phyloP scores from a whole-genome alignment of 2,113 vertebrate genomes.

The Ellobius talpinus region DNA sequence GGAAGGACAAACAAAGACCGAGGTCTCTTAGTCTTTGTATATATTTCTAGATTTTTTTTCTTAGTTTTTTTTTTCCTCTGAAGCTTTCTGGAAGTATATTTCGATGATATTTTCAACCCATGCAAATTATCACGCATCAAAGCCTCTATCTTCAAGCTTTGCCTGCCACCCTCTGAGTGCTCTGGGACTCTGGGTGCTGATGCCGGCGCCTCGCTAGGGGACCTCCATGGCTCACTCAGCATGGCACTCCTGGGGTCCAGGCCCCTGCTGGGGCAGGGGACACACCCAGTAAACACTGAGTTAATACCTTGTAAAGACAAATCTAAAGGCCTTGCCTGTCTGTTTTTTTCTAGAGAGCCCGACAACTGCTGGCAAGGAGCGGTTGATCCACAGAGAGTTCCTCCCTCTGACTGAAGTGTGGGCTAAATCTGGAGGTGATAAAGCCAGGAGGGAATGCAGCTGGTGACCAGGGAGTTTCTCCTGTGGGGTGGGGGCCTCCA shows the following conservation, averaged over 20 bases:
- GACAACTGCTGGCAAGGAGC: not conserved
- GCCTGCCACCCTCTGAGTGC: too few species aligned
- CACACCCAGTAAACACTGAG: not conserved
- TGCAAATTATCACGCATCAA: not conserved
- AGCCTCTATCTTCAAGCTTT: not conserved
- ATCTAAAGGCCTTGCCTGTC: not conserved
- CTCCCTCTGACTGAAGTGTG: constrained; percentile 50
- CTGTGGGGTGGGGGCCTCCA: constrained; percentile 68
- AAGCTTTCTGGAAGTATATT: not conserved
- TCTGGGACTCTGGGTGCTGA: not conserved
- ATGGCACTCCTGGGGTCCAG: not conserved
- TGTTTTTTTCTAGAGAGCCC: not conserved
- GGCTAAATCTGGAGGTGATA: constrained; percentile 79
- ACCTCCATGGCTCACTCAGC: not conserved
- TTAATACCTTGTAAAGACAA: not conserved
- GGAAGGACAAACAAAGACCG: not conserved
- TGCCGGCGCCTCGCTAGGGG: not conserved
- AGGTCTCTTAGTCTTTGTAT: not conserved
- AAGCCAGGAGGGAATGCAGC: constrained; percentile 60
- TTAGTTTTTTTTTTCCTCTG: not conserved
- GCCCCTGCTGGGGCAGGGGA: not conserved
- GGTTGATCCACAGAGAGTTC: constrained; percentile 11
- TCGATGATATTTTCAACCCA: not conserved
- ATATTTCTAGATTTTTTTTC: not conserved
- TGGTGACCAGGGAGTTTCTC: constrained; percentile 59